Evolutionary conservation across 1,140 invertebrate genomes (phyloP).

Genomic region (Diabrotica virgifera): DNA sequence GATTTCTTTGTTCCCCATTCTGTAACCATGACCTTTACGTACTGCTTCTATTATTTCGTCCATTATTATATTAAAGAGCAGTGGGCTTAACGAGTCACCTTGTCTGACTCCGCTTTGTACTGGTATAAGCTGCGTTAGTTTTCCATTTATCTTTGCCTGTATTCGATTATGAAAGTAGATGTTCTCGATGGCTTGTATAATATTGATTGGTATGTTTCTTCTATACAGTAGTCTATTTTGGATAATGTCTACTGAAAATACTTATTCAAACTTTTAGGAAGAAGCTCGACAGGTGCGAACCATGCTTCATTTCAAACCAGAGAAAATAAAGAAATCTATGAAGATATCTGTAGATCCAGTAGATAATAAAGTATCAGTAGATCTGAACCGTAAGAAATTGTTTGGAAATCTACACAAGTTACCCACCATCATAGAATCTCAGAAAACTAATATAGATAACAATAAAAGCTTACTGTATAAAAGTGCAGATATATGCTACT

Average conservation of each 20-base stretch:
- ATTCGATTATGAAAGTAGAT: too few relatives aligned
- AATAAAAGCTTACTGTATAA: conserved; percentile 38
- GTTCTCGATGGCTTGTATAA: too few relatives aligned
- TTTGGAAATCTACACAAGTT: conserved; percentile 37
- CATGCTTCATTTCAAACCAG: conserved; percentile 34
- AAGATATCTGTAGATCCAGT: conserved; percentile 34
- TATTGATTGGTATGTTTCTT: too few relatives aligned
- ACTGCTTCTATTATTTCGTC: too few relatives aligned
- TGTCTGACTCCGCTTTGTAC: too few relatives aligned
- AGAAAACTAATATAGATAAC: conserved; percentile 35
- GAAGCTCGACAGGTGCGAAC: conserved; percentile 33
- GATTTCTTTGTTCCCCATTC: too few relatives aligned
- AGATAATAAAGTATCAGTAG: conserved; percentile 26
- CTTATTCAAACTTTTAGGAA: conserved; percentile 22
- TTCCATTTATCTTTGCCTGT: too few relatives aligned
- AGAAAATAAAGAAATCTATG: conserved; percentile 39
- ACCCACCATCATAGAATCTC: conserved; percentile 44
- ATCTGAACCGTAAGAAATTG: conserved; percentile 29
- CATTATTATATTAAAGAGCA: too few relatives aligned
- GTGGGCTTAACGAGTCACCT: too few relatives aligned
- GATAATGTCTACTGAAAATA: background rate
- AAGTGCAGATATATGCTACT: conserved; percentile 42
- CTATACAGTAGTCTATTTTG: too few relatives aligned
- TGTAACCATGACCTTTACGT: too few relatives aligned
- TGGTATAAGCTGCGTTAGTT: too few relatives aligned